Percentiles rank a stretch among this genome's conserved stretches.
Evolutionary conservation across 2,113 vertebrate genomes (phyloP).

Genomic region (Anolis carolinensis): DNA sequence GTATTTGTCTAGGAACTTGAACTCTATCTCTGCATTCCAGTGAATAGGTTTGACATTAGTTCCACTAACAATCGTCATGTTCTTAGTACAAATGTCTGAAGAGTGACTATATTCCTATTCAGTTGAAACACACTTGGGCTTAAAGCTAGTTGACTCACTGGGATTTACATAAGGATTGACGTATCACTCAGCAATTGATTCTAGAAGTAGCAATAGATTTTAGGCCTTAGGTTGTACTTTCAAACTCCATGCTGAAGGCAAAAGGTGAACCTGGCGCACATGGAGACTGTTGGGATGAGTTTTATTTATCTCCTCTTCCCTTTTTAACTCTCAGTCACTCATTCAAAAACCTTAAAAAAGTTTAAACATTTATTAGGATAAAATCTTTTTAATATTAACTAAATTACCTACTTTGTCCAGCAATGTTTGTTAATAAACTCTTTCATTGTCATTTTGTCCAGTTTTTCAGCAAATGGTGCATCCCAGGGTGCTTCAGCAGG

Average conservation of each 20-base stretch:
- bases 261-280: background rate
- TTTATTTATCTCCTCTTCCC: background rate
- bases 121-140: background rate
- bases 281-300: background rate
- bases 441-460: conserved; percentile 84
- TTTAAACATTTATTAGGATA: no score
- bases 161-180: no score
- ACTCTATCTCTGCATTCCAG: background rate
- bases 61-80: background rate
- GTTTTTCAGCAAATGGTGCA: conserved; percentile 77
- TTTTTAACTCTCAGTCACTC: background rate
- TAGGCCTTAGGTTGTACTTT: no score
- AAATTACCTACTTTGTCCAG: conserved; percentile 78
- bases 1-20: background rate
- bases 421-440: conserved; percentile 81
- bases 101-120: background rate
- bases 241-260: background rate
- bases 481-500: conserved; percentile 80
- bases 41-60: background rate
- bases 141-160: no score
- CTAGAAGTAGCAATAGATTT: no score
- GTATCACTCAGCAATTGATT: no score
- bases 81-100: background rate
- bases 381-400: conserved; percentile 22
- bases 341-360: no score